Evolutionary conservation across 2,888 invertebrate genomes (phyloP).

Genomic region (Tupiocoris notatus): DNA sequence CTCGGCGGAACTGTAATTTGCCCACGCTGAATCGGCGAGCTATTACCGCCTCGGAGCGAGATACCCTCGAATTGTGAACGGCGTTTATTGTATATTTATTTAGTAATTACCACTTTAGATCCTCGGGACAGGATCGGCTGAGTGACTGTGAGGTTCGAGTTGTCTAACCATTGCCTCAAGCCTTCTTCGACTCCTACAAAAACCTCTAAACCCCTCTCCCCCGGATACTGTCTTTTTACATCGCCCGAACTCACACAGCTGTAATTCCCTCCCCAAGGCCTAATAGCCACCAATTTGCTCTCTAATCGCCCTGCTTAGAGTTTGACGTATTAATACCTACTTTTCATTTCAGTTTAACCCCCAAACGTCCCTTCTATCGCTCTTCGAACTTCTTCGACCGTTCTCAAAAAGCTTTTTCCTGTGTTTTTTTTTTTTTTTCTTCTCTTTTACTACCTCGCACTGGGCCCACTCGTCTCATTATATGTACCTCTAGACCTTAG

Average conservation of each 20-base stretch:
- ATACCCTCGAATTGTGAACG: slow-evolving; percentile 10
- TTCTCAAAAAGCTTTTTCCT: slow-evolving; percentile 2
- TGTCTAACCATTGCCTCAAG: background rate
- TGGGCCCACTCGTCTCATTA: background rate
- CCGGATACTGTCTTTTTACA: slow-evolving; percentile 21
- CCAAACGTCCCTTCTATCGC: background rate
- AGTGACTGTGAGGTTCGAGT: background rate
- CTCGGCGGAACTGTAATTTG: slow-evolving; percentile 6
- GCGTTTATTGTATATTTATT: slow-evolving; percentile 35
- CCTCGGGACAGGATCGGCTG: slow-evolving; percentile 1
- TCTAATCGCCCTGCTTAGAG: slow-evolving; percentile 40
- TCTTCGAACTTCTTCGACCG: slow-evolving; percentile 2
- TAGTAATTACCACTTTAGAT: slow-evolving; percentile 26
- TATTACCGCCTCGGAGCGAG: slow-evolving; percentile 20
- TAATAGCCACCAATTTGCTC: slow-evolving; percentile 37
- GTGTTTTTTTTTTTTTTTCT: background rate
- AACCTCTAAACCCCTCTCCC: background rate
- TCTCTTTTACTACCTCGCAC: background rate
- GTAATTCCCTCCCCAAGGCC: slow-evolving; percentile 25
- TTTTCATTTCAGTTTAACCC: slow-evolving; percentile 37
- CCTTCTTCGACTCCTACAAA: background rate
- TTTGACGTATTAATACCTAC: slow-evolving; percentile 41
- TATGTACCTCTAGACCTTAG: background rate
- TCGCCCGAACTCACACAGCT: slow-evolving; percentile 22
- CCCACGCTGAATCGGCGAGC: slow-evolving; percentile 1